Base-by-base conservation (phyloP, 1,140 invertebrate species). In the Bombus pascuorum region DNA sequence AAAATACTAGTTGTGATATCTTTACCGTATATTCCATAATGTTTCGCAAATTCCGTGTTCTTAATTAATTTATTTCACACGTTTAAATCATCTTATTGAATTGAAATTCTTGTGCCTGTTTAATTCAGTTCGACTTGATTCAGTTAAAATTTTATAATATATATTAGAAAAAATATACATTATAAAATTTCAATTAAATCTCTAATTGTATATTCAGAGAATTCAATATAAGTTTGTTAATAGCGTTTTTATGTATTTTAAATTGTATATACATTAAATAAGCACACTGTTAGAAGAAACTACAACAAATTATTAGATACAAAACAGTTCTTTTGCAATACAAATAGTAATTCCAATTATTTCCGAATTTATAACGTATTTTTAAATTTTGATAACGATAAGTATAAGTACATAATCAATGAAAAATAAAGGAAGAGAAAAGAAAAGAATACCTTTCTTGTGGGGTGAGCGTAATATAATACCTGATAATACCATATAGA, bases 181-280 rank as follows among this genome's bases (percentile, higher is more conserved):
- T n/a, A 37, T 82, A 25, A 53, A 53, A 53, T 53, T 53, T 53
- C 47, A 53, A 53, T 53, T 53, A 53, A 53, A 53, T 53, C 18
- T 53, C 18, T 22, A 53, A 53, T 53, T 53, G 47, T 53, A 53
- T 53, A 53, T 53, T 53, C 34, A 15, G 39, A 8, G 22, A 39
- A 42, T 22, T 44, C 28, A 68, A 47, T 42, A 28, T 32, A 57
- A 66, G 39, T 66, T 62, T 81, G 12, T 81, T 57, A 81, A 72
- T 32, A 72, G 62, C 15, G 39, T 68, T 68, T 76, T 12, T 57
- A 44, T 77, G 37, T 78, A 78, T 70, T 70, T 57, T 15, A 78
- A 83, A 70, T 83, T 78, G 62, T 83, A 83, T 12, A 83, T 78
- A 78, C n/a, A n/a, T 65, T n/a, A 62, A 28, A 68, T 70, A 44